Conservation (phyloP, 2,797 vertebrate species). For the Florisuga fusca region DNA sequence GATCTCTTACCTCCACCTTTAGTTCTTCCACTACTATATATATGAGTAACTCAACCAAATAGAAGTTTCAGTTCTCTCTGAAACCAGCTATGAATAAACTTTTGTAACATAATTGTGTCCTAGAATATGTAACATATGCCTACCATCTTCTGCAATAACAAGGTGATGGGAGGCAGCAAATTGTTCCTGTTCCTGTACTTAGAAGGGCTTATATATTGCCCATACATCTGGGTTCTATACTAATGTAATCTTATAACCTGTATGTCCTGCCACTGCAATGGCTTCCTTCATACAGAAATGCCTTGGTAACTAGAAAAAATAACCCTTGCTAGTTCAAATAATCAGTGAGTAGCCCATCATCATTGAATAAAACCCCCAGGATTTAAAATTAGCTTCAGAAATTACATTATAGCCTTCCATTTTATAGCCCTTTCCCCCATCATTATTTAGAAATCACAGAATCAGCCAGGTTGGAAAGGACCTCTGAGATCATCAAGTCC, state of each 20-base stretch:
- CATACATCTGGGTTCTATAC: not conserved
- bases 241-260: not conserved
- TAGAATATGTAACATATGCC: not conserved
- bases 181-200: not conserved
- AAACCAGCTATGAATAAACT: not conserved
- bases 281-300: not conserved
- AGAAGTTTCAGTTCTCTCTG: constrained; percentile 2
- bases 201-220: not conserved
- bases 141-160: not conserved
- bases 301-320: not conserved
- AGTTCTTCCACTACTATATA: not conserved
- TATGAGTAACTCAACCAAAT: not conserved
- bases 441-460: too few relatives aligned
- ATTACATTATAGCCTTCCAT: not conserved
- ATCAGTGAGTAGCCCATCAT: not conserved
- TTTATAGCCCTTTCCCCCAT: not conserved
- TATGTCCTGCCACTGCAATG: not conserved
- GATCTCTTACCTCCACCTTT: not conserved
- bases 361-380: not conserved
- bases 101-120: not conserved
- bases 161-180: not conserved
- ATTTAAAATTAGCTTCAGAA: not conserved
- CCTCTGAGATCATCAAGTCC: too few relatives aligned
- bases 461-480: too few relatives aligned
- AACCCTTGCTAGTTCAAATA: not conserved